phyloP scores from a whole-genome alignment of 2,113 vertebrate genomes.

The Vulpes vulpes region DNA sequence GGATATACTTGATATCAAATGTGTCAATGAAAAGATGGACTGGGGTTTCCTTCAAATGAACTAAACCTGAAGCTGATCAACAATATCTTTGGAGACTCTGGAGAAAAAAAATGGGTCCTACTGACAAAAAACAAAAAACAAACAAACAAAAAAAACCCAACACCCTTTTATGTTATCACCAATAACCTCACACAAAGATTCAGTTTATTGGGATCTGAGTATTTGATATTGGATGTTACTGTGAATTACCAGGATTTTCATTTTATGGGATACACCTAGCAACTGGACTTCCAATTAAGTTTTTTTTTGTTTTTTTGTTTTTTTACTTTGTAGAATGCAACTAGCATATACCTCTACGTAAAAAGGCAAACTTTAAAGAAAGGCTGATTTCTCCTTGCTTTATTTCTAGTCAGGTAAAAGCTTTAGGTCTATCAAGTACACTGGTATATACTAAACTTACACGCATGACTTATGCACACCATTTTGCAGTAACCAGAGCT shows the following conservation, averaged over 20 bases:
- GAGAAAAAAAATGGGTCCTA: neutral
- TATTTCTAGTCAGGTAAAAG: slow-evolving; percentile 22
- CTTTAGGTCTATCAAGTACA: neutral
- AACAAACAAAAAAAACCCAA: neutral
- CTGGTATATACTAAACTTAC: neutral
- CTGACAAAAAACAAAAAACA: neutral
- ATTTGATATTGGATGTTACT: neutral
- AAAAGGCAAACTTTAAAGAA: neutral
- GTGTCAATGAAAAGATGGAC: slow-evolving; percentile 36
- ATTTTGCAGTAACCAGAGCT: neutral
- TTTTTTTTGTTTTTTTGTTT: neutral
- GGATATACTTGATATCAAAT: neutral
- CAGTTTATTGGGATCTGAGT: neutral
- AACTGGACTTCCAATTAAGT: neutral
- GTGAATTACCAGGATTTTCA: neutral
- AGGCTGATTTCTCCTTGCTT: neutral
- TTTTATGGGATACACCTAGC: neutral
- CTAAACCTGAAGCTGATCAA: neutral
- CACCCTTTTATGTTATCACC: neutral
- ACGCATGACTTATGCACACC: neutral
- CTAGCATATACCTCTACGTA: neutral
- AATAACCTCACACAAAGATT: neutral
- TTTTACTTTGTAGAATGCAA: slow-evolving; percentile 13
- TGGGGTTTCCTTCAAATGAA: neutral
- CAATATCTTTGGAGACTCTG: neutral